Conservation (phyloP, 2,888 invertebrate species). For the Calameuta idolon region DNA sequence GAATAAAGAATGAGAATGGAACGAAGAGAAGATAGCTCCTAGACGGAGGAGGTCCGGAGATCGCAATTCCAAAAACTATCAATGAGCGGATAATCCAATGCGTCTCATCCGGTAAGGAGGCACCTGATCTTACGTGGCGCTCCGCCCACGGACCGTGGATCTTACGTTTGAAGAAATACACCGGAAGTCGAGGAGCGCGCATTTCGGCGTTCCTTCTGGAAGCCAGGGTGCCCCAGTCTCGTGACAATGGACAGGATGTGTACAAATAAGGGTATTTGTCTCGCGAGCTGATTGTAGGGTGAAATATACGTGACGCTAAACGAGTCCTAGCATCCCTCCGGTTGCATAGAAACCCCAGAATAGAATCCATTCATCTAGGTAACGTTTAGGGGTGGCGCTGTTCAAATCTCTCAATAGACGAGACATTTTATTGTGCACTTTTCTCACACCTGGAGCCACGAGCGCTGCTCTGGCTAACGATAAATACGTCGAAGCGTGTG, state of each 20-base stretch:
- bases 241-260: conserved; percentile 66
- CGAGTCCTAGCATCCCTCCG: conserved; percentile 33
- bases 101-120: conserved; percentile 24
- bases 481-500: conserved; percentile 2
- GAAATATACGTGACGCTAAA: conserved; percentile 61
- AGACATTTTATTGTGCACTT: conserved; percentile 59
- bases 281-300: conserved; percentile 58
- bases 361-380: conserved; percentile 51
- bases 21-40: neutral
- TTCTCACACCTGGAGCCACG: conserved; percentile 58
- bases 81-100: conserved; percentile 13
- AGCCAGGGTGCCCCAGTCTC: conserved; percentile 26
- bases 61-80: conserved; percentile 23
- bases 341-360: conserved; percentile 7
- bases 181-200: conserved; percentile 16
- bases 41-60: conserved; percentile 6
- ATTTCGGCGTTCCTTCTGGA: conserved; percentile 12
- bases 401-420: conserved; percentile 41
- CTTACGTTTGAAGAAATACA: conserved; percentile 15
- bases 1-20: neutral
- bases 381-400: conserved; percentile 51
- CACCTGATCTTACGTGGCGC: conserved; percentile 19
- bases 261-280: conserved; percentile 67
- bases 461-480: conserved; percentile 7
- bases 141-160: conserved; percentile 22